Evolutionary conservation across 2,113 vertebrate species (phyloP).

Genomic region (Leiothrix lutea): DNA sequence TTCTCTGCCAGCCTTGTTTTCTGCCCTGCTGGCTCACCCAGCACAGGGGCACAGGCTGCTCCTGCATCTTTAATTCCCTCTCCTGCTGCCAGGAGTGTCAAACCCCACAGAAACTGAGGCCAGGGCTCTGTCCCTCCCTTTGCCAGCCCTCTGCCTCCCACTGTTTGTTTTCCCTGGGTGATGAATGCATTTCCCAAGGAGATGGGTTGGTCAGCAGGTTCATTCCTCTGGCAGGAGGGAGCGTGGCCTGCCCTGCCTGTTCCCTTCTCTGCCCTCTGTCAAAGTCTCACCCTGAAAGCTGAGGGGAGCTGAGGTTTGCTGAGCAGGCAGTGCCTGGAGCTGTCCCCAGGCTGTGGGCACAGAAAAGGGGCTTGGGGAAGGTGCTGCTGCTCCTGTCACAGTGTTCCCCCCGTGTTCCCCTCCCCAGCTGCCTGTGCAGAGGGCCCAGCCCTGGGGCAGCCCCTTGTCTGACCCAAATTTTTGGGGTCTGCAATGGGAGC

Average conservation of each 20-base stretch:
- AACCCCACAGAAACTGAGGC: background rate
- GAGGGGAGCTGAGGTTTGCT: background rate
- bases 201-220: background rate
- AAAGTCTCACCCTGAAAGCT: background rate
- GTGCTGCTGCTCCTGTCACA: background rate
- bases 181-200: background rate
- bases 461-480: no score
- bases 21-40: background rate
- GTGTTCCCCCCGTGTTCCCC: background rate
- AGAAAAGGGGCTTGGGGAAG: fast-evolving
- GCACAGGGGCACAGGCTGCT: background rate
- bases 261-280: background rate
- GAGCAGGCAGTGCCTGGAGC: fast-evolving
- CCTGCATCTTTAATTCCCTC: background rate
- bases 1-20: background rate
- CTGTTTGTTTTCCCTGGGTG: background rate
- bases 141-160: background rate
- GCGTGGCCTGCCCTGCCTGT: background rate
- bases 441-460: no score
- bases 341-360: background rate
- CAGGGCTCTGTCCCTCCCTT: background rate
- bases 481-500: no score
- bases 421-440: no score
- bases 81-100: background rate
- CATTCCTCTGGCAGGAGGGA: background rate